Evolutionary conservation across 2,888 invertebrate genomes (phyloP).

Genomic region (Hedychridium roseum): DNA sequence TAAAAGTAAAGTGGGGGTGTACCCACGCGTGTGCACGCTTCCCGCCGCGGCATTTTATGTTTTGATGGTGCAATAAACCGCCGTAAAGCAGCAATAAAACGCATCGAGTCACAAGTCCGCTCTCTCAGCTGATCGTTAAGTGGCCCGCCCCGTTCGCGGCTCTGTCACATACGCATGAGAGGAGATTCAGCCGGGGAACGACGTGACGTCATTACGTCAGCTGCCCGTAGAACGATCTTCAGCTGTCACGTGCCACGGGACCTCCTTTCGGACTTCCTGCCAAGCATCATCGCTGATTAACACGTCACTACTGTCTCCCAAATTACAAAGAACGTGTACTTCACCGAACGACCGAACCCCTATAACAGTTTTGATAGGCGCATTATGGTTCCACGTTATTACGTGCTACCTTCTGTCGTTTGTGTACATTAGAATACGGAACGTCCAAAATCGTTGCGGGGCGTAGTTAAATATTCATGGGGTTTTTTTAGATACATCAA

Average conservation of each 20-base stretch:
- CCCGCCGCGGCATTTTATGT: constrained; percentile 61
- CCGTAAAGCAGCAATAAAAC: constrained; percentile 64
- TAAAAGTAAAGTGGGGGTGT: constrained; percentile 54
- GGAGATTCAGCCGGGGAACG: constrained; percentile 41
- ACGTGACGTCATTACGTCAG: constrained; percentile 42
- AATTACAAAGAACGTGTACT: too few species aligned
- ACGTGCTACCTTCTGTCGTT: too few species aligned
- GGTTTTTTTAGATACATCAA: too few species aligned
- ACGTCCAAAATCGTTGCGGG: too few species aligned
- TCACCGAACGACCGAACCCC: too few species aligned
- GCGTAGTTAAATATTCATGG: too few species aligned
- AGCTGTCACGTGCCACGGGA: constrained; percentile 37
- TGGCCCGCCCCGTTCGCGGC: constrained; percentile 49
- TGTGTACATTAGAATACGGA: too few species aligned
- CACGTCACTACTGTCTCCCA: neutral
- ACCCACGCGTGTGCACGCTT: constrained; percentile 57
- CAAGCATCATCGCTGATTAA: too few species aligned
- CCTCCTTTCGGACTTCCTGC: too few species aligned
- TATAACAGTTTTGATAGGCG: too few species aligned
- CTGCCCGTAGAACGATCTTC: constrained; percentile 35
- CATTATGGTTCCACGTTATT: too few species aligned
- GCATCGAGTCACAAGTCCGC: constrained; percentile 64
- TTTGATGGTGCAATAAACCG: constrained; percentile 64
- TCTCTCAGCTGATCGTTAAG: constrained; percentile 59
- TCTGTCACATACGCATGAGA: constrained; percentile 43